These are phyloP conservation scores for Vanacampus margaritifer DNA, from an alignment of 2,113 vertebrate genomes.

Conservation along the genomic window DNA sequence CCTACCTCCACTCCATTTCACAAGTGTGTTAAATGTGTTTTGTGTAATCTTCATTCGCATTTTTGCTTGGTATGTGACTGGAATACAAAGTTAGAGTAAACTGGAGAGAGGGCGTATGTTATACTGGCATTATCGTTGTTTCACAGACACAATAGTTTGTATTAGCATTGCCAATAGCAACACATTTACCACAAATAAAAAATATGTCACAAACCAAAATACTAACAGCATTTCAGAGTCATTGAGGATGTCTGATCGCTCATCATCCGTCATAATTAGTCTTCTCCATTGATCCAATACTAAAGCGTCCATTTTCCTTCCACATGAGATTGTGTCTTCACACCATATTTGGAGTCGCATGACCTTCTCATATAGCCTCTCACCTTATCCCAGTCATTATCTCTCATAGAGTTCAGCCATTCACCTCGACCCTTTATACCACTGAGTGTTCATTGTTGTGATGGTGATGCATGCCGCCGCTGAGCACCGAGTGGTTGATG, in stretches of 20 bases:
- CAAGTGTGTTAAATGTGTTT: too few species aligned
- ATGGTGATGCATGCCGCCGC: slow-evolving; percentile 55
- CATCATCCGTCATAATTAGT: slow-evolving; percentile 21
- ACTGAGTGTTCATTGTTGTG: slow-evolving; percentile 93
- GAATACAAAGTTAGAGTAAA: slow-evolving; percentile 6
- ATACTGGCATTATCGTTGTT: slow-evolving; percentile 51
- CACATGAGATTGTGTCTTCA: background rate
- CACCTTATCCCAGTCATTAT: slow-evolving; percentile 22
- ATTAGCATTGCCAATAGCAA: slow-evolving; percentile 41
- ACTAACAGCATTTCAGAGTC: slow-evolving; percentile 51
- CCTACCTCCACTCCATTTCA: too few species aligned
- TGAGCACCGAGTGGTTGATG: slow-evolving; percentile 91
- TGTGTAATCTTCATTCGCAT: too few species aligned
- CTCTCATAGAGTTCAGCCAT: slow-evolving; percentile 21
- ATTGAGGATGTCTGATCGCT: slow-evolving; percentile 22
- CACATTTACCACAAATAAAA: slow-evolving; percentile 40
- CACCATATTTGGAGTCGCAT: slow-evolving; percentile 9
- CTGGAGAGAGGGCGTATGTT: slow-evolving; percentile 18
- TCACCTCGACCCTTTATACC: slow-evolving; percentile 72
- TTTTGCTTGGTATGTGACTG: background rate
- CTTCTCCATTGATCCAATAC: slow-evolving; percentile 8
- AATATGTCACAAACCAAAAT: slow-evolving; percentile 48
- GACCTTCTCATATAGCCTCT: slow-evolving; percentile 1
- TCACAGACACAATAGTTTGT: slow-evolving; percentile 73
- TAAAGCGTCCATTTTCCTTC: background rate